Percentiles rank a stretch among this genome's conserved stretches.
phyloP scores from a whole-genome alignment of 2,888 invertebrate species.

The Amiota communis region DNA sequence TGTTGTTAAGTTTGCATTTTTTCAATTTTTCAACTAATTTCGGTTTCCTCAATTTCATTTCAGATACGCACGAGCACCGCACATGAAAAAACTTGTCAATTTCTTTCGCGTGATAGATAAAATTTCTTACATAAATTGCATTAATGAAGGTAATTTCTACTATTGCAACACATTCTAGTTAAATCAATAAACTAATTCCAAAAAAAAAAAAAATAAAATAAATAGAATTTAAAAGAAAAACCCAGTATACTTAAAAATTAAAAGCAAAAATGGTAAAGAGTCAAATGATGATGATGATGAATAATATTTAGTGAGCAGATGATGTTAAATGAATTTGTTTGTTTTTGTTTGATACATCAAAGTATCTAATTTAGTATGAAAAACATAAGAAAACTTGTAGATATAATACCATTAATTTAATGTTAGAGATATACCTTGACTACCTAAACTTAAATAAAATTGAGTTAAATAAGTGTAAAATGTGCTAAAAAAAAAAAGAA shows the following conservation, averaged over 20 bases:
- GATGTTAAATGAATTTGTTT: neutral
- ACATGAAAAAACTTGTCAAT: constrained; percentile 77
- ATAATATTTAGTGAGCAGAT: neutral
- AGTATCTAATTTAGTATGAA: neutral
- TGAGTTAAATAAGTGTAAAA: no score
- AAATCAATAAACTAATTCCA: constrained; percentile 18
- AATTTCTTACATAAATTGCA: constrained; percentile 55
- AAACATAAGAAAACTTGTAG: neutral
- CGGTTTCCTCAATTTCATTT: constrained; percentile 71
- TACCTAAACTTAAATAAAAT: neutral
- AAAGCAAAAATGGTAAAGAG: constrained; percentile 40
- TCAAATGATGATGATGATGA: constrained; percentile 41
- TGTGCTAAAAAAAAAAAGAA: no score
- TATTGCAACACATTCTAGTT: constrained; percentile 5
- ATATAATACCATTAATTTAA: constrained; percentile 9
- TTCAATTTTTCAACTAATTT: no score
- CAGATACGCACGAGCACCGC: constrained; percentile 85
- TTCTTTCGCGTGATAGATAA: constrained; percentile 74
- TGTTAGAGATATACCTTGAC: constrained; percentile 15
- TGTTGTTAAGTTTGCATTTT: neutral
- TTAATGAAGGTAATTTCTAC: neutral
- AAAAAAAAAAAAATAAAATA: constrained; percentile 5
- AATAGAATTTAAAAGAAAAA: no score
- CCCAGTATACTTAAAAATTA: neutral
- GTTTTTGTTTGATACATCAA: neutral